These are phyloP conservation scores for Drosophila sordidula DNA, from an alignment of 2,888 invertebrate species.

Conservation along the genomic window DNA sequence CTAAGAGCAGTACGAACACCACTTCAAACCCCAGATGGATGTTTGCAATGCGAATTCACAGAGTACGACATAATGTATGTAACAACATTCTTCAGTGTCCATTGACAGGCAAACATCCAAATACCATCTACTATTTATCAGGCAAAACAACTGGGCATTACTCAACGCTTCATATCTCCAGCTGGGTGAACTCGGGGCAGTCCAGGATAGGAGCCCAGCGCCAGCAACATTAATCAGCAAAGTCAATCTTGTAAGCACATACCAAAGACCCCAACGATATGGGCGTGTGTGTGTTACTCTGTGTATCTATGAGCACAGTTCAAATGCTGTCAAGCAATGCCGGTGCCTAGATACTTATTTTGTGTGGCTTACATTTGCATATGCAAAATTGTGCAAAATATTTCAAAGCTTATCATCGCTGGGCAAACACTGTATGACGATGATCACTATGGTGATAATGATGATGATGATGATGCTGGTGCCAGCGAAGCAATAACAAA, in stretches of 20 bases:
- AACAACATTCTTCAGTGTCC: constrained; percentile 13
- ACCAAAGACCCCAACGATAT: constrained; percentile 20
- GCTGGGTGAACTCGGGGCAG: constrained; percentile 32
- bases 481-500: constrained; percentile 13
- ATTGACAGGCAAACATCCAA: constrained; percentile 14
- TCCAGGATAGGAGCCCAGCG: constrained; percentile 5
- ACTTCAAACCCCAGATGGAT: constrained; percentile 1
- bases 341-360: constrained; percentile 16
- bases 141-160: constrained; percentile 29
- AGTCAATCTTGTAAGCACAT: constrained; percentile 63
- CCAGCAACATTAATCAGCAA: constrained; percentile 67
- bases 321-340: constrained; percentile 19
- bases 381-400: constrained; percentile 52
- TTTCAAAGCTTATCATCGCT: constrained; percentile 64
- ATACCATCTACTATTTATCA: constrained; percentile 51
- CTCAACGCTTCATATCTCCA: constrained; percentile 34
- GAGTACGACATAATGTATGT: constrained; percentile 9
- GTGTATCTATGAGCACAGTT: constrained; percentile 15
- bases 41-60: constrained; percentile 7
- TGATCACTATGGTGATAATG: constrained; percentile 6
- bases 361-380: constrained; percentile 48
- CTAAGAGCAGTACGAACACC: background rate
- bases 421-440: constrained; percentile 46
- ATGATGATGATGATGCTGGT: constrained; percentile 2
- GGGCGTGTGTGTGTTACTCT: constrained; percentile 8